These are phyloP conservation scores for Hypolimnas misippus DNA, from an alignment of 2,888 invertebrate species.

Conservation along the genomic window DNA sequence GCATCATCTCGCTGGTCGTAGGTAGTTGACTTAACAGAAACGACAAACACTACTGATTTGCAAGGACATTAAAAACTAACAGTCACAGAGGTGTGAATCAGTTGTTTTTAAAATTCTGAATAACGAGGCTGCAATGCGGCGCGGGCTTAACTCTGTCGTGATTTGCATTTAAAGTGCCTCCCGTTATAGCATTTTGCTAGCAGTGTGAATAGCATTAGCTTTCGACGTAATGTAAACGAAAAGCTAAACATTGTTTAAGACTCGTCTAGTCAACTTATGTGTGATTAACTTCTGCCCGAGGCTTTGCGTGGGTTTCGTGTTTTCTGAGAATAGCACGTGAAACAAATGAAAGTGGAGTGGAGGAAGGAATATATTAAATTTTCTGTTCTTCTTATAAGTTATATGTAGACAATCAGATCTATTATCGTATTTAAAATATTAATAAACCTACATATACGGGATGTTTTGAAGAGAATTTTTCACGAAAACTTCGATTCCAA, in stretches of 20 bases:
- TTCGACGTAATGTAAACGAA: constrained; percentile 12
- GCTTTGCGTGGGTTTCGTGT: not conserved
- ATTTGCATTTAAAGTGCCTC: constrained; percentile 73
- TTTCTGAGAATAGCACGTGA: not conserved
- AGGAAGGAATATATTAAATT: too few relatives aligned
- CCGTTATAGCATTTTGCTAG: constrained; percentile 56
- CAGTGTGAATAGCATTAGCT: constrained; percentile 36
- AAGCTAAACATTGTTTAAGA: constrained; percentile 13
- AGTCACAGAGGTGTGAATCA: constrained; percentile 21
- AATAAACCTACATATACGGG: too few relatives aligned
- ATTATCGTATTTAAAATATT: too few relatives aligned
- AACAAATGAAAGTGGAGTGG: too few relatives aligned
- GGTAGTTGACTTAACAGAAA: too few relatives aligned
- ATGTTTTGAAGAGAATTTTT: too few relatives aligned
- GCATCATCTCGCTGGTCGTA: too few relatives aligned
- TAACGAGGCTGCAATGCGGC: constrained; percentile 53
- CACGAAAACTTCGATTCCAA: too few relatives aligned
- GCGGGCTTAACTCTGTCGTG: constrained; percentile 56
- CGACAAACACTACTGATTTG: too few relatives aligned
- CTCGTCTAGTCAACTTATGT: not conserved
- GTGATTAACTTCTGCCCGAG: not conserved
- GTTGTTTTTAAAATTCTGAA: constrained; percentile 46
- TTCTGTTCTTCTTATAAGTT: too few relatives aligned
- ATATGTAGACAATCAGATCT: too few relatives aligned
- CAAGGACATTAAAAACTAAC: constrained; percentile 15